Evolutionary conservation across 2,113 vertebrate species (phyloP).

Genomic region (Oncorhynchus mykiss): DNA sequence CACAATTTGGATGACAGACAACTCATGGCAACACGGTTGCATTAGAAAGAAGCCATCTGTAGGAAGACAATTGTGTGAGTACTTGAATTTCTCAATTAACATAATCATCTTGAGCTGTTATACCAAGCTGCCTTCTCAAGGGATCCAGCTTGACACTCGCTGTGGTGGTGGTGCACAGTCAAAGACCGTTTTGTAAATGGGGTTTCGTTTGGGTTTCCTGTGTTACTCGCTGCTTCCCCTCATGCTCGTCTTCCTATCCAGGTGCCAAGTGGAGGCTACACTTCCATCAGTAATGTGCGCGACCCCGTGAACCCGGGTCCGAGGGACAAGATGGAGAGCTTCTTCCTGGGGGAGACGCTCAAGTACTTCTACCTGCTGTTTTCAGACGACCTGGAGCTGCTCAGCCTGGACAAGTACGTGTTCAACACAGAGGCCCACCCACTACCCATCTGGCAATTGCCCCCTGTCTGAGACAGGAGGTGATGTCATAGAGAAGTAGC

Average conservation of each 20-base stretch:
- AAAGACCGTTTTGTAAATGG: too few species aligned
- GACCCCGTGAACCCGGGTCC: conserved; percentile 82
- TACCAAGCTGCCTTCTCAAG: too few species aligned
- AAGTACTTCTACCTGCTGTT: conserved; percentile 96
- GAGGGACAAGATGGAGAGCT: conserved; percentile 98
- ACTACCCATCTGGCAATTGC: conserved; percentile 85
- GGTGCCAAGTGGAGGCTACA: conserved; percentile 87
- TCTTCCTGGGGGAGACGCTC: conserved; percentile 94
- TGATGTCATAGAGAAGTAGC: not conserved
- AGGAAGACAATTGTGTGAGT: too few species aligned
- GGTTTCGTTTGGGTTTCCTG: not conserved
- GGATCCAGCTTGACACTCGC: too few species aligned
- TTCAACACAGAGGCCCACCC: conserved; percentile 98
- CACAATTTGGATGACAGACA: too few species aligned
- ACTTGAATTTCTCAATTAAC: too few species aligned
- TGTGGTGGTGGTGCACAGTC: too few species aligned
- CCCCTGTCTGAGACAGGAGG: conserved; percentile 26
- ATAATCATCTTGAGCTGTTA: too few species aligned
- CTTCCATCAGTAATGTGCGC: conserved; percentile 93
- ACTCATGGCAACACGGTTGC: too few species aligned
- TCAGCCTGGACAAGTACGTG: conserved; percentile 86
- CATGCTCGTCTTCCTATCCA: conserved; percentile 41
- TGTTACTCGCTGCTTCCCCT: not conserved
- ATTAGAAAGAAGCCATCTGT: too few species aligned
- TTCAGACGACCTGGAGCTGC: conserved; percentile 81